Percentiles rank a stretch among this genome's conserved stretches.
Conservation (phyloP, 1,140 invertebrate species). For the Pemphigus obesinymphae region DNA sequence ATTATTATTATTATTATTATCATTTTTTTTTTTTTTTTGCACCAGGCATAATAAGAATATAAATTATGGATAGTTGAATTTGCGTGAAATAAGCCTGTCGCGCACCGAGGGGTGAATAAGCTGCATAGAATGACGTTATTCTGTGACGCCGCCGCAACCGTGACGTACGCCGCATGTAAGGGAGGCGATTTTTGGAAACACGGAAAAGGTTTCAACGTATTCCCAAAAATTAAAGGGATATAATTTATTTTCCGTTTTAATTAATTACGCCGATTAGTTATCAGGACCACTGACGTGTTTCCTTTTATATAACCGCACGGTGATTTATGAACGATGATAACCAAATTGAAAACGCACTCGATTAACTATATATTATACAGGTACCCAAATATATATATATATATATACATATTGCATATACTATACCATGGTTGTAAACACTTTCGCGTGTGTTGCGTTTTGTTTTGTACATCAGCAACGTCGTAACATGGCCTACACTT, state of each 20-base stretch:
- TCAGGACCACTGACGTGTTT: background rate
- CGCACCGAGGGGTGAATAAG: background rate
- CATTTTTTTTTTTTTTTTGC: too few species aligned
- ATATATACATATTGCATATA: too few species aligned
- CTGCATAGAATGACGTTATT: background rate
- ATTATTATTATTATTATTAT: too few species aligned
- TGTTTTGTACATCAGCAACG: background rate
- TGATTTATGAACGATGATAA: constrained; percentile 4
- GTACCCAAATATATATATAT: too few species aligned
- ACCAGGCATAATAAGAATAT: background rate
- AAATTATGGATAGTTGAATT: constrained; percentile 9
- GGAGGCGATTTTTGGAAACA: background rate
- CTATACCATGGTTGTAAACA: too few species aligned
- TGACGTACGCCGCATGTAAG: too few species aligned
- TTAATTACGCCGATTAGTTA: constrained; percentile 34
- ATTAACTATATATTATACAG: too few species aligned
- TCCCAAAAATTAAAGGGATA: background rate
- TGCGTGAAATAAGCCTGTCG: constrained; percentile 1
- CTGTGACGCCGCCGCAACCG: background rate
- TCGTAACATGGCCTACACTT: background rate
- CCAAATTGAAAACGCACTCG: background rate
- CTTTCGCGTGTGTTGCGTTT: background rate
- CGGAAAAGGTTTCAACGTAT: constrained; percentile 33
- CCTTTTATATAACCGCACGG: background rate
- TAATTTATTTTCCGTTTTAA: constrained; percentile 4